Evolutionary conservation across 1,140 invertebrate species (phyloP).

Genomic region (Akabosia matsudoensis): DNA sequence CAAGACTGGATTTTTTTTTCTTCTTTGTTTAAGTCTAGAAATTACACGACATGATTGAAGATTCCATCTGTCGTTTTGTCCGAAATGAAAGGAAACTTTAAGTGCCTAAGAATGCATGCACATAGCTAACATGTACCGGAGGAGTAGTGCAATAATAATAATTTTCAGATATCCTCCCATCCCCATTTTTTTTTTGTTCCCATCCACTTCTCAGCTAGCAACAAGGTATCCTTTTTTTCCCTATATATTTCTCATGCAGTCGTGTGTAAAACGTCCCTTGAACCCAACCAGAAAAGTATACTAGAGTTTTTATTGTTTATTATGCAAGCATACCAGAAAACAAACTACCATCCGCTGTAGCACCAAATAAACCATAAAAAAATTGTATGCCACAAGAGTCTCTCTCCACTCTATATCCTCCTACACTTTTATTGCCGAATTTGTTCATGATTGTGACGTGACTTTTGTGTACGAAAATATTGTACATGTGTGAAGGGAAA

Average conservation of each 20-base stretch:
- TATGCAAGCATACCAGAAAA: not conserved
- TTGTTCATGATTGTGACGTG: no score
- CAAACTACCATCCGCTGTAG: not conserved
- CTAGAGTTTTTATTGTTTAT: not conserved
- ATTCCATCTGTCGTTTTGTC: not conserved
- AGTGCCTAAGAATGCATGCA: no score
- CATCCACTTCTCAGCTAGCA: slow-evolving; percentile 22
- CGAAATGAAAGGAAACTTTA: not conserved
- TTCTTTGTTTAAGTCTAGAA: not conserved
- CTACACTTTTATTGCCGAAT: no score
- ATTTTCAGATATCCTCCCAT: slow-evolving; percentile 5
- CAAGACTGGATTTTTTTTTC: not conserved
- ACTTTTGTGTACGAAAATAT: no score
- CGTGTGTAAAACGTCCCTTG: not conserved
- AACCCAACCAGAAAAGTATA: not conserved
- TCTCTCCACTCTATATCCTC: no score
- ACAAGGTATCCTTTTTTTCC: not conserved
- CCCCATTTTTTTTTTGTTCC: not conserved
- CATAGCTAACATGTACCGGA: not conserved
- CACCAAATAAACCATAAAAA: not conserved
- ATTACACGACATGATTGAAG: not conserved
- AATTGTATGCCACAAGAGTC: no score
- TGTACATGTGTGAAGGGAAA: not conserved
- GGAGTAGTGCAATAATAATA: not conserved
- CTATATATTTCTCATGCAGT: no score